Conservation (phyloP, 2,113 vertebrate species). For the Puma concolor region DNA sequence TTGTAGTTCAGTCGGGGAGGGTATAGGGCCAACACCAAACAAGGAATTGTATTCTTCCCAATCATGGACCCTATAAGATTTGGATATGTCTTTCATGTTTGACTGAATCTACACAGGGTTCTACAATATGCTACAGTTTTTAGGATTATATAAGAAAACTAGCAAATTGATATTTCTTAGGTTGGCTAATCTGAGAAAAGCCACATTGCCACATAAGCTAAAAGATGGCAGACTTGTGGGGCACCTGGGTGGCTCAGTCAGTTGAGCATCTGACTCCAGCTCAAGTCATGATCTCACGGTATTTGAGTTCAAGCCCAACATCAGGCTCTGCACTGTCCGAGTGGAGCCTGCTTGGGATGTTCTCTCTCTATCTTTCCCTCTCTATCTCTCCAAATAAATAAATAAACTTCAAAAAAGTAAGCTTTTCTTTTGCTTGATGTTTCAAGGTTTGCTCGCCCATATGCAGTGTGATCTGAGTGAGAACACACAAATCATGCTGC, state of each 20-base stretch:
- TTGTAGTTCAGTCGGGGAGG: not conserved
- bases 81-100: constrained; percentile 96
- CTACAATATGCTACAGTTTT: constrained; percentile 95
- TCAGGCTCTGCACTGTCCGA: not conserved
- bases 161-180: constrained; percentile 97
- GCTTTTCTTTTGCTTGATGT: not conserved
- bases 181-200: constrained; percentile 97
- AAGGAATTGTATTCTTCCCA: not conserved
- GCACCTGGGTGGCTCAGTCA: not conserved
- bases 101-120: constrained; percentile 95
- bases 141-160: constrained; percentile 97
- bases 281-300: not conserved
- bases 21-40: not conserved
- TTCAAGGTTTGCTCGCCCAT: not conserved
- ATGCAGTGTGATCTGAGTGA: not conserved
- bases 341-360: not conserved
- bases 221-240: constrained; percentile 95
- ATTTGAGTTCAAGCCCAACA: not conserved
- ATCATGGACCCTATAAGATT: constrained; percentile 86
- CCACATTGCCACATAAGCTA: constrained; percentile 96
- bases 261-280: not conserved
- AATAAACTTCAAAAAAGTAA: not conserved
- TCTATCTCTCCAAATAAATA: not conserved
- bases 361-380: not conserved
- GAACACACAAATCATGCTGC: not conserved